Percentiles rank a stretch among this genome's conserved stretches.
Conservation (phyloP, 2,888 invertebrate genomes). For the Phoronis australis region DNA sequence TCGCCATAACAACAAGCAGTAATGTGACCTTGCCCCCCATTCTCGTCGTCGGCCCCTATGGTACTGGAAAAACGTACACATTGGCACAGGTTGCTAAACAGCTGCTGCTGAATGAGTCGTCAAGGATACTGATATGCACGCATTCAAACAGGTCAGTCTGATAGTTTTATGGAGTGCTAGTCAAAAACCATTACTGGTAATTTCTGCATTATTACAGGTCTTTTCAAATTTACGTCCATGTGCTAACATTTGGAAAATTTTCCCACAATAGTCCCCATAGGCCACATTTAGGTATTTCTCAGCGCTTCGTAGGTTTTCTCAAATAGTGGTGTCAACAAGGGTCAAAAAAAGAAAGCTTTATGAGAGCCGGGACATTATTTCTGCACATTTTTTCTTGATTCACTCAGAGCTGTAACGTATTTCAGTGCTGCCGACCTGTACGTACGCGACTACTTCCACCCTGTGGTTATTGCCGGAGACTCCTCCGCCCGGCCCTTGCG, state of each 20-base stretch:
- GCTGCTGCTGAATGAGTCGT: slow-evolving; percentile 61
- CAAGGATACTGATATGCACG: slow-evolving; percentile 74
- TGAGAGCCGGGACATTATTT: no score
- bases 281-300: no score
- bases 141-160: slow-evolving; percentile 68
- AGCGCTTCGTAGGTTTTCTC: no score
- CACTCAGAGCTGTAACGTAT: no score
- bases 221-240: no score
- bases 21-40: slow-evolving; percentile 36
- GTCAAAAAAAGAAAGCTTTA: no score
- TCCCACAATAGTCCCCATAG: no score
- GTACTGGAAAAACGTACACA: slow-evolving; percentile 83
- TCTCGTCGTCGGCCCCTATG: slow-evolving; percentile 62
- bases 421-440: slow-evolving; percentile 74
- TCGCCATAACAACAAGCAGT: slow-evolving; percentile 64
- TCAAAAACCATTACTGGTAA: no score
- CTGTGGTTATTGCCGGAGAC: slow-evolving; percentile 65
- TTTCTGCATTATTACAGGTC: no score
- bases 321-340: no score
- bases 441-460: slow-evolving; percentile 76
- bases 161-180: background rate
- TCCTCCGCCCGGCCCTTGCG: slow-evolving; percentile 67
- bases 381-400: no score
- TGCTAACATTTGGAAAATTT: no score
- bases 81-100: slow-evolving; percentile 69